These are phyloP conservation scores for Hypotaenidia okinawae DNA, from an alignment of 2,797 vertebrate genomes.

Conservation along the genomic window DNA sequence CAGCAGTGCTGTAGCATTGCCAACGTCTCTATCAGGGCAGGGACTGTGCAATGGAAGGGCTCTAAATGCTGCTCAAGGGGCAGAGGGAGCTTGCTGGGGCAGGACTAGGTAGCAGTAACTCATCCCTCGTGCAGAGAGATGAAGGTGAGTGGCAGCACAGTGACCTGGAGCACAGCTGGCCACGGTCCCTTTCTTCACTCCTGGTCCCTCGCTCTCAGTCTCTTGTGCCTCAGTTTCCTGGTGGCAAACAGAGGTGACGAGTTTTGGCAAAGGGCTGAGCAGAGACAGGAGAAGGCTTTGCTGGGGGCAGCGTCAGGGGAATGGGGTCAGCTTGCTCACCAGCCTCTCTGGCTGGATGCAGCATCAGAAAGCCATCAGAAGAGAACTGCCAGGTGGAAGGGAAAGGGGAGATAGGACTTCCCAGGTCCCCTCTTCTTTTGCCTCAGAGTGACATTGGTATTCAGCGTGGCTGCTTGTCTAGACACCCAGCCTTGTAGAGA, in stretches of 20 bases:
- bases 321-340: not conserved
- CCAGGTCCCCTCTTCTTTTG: not conserved
- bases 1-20: not conserved
- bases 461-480: slow-evolving; percentile 70
- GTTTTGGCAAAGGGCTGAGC: not conserved
- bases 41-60: not conserved
- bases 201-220: not conserved
- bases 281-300: not conserved
- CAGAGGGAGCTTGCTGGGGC: not conserved
- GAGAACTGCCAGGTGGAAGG: not conserved
- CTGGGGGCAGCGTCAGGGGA: not conserved
- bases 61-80: not conserved
- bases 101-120: not conserved
- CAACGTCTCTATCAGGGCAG: not conserved
- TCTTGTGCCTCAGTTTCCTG: not conserved
- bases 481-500: slow-evolving; percentile 63
- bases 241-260: not conserved
- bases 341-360: not conserved
- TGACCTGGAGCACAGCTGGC: not conserved
- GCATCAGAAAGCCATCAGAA: accelerated
- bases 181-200: too few species aligned
- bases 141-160: not conserved
- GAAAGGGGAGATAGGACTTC: not conserved
- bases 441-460: slow-evolving; percentile 66
- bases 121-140: not conserved